A percentile compares a stretch with the other conserved stretches of the same genome.
phyloP scores from a whole-genome alignment of 2,113 vertebrate genomes.

The Ceratotherium simum region DNA sequence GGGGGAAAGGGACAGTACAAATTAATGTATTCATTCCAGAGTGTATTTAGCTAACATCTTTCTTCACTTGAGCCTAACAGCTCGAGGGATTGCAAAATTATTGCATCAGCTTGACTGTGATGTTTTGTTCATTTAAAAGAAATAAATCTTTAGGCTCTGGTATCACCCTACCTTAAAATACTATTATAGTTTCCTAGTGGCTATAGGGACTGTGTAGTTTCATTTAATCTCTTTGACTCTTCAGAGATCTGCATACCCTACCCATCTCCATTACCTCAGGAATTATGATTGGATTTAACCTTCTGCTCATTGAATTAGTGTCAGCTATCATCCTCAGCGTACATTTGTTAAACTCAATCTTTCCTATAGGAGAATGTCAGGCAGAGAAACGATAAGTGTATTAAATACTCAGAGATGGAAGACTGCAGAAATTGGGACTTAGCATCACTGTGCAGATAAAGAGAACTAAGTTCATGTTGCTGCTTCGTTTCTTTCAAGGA shows the following conservation, averaged over 20 bases:
- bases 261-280: conserved; percentile 73
- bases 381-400: conserved; percentile 71
- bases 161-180: conserved; percentile 59
- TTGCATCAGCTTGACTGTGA: conserved; percentile 52
- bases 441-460: conserved; percentile 74
- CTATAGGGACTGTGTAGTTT: conserved; percentile 63
- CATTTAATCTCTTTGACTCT: conserved; percentile 80
- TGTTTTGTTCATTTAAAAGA: conserved; percentile 72
- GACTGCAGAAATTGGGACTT: conserved; percentile 61
- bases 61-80: conserved; percentile 65
- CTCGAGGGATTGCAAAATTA: conserved; percentile 62
- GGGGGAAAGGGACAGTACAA: conserved; percentile 41
- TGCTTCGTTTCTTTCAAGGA: conserved; percentile 66
- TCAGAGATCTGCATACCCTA: conserved; percentile 80
- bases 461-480: conserved; percentile 69
- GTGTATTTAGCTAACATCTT: conserved; percentile 69
- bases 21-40: conserved; percentile 71
- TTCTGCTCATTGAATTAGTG: conserved; percentile 82
- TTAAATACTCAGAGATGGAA: conserved; percentile 72
- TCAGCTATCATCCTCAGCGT: conserved; percentile 84
- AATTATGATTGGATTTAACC: conserved; percentile 84
- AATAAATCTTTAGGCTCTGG: conserved; percentile 74
- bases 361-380: conserved; percentile 72
- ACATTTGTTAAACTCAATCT: conserved; percentile 84
- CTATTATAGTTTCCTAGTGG: conserved; percentile 63